Conservation (phyloP, 2,797 vertebrate species). For the Euphonia xanthogaster region DNA sequence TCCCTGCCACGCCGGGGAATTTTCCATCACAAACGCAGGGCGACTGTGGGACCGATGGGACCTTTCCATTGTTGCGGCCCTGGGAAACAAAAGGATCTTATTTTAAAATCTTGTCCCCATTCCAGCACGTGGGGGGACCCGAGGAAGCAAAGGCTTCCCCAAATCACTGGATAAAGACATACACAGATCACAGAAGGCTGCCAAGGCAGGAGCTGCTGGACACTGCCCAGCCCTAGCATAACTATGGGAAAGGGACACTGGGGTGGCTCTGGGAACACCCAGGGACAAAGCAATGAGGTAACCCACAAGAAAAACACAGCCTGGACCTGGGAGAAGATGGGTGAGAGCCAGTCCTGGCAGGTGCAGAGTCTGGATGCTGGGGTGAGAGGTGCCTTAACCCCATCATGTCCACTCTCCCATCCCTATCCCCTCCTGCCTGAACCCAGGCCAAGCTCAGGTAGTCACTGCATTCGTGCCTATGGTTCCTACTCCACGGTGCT, state of each 20-base stretch:
- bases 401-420: not conserved
- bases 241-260: not conserved
- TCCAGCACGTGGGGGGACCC: not conserved
- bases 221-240: not conserved
- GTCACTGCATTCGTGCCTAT: not conserved
- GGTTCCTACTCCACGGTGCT: not conserved
- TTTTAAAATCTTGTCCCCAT: not conserved
- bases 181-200: not conserved
- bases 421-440: not conserved
- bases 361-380: not conserved
- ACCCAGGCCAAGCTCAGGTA: not conserved
- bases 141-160: conserved; percentile 17
- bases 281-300: not conserved
- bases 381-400: not conserved
- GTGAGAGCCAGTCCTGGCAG: not conserved
- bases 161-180: not conserved
- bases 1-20: not conserved
- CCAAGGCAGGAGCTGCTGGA: not conserved
- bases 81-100: conserved; percentile 35
- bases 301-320: not conserved
- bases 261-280: not conserved
- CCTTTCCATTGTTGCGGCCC: conserved; percentile 29
- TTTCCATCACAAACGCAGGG: conserved; percentile 54
- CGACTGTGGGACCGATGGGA: conserved; percentile 13
- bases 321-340: not conserved